These are phyloP conservation scores for Karalla daura DNA, from an alignment of 2,797 vertebrate species.

Conservation along the genomic window DNA sequence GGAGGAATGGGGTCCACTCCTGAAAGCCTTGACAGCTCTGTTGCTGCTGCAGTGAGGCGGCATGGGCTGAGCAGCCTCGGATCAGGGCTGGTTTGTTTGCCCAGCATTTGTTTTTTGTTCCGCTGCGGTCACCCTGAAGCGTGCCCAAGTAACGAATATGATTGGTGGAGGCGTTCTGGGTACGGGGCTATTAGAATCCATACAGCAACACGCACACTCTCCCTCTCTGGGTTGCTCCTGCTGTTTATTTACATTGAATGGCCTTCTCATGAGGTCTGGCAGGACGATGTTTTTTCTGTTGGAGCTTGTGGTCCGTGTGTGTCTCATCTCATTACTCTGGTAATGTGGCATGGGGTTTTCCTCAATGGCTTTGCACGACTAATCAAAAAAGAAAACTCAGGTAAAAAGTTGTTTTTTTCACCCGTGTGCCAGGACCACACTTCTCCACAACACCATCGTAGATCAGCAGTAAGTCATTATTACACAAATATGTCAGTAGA, in stretches of 20 bases:
- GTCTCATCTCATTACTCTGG: conserved; percentile 45
- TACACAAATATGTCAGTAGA: background rate
- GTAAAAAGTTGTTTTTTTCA: conserved; percentile 15
- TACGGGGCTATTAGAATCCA: conserved; percentile 50
- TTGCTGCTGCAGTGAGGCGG: conserved; percentile 49
- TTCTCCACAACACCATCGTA: conserved; percentile 24
- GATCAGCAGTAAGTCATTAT: background rate
- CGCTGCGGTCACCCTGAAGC: conserved; percentile 70
- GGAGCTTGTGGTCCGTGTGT: conserved; percentile 40
- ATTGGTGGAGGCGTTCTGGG: conserved; percentile 63
- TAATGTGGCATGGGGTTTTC: conserved; percentile 46
- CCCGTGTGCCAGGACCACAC: conserved; percentile 39
- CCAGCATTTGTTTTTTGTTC: conserved; percentile 64
- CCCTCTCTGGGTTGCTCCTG: conserved; percentile 11
- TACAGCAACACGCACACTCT: conserved; percentile 8
- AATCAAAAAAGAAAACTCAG: conserved; percentile 17
- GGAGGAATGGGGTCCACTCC: conserved; percentile 29
- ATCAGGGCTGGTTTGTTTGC: conserved; percentile 56
- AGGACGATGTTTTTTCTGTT: conserved; percentile 26
- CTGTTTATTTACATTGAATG: conserved; percentile 40
- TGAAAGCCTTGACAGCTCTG: conserved; percentile 63
- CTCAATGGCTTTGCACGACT: conserved; percentile 14
- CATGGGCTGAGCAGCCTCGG: conserved; percentile 46
- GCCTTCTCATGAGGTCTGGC: conserved; percentile 30
- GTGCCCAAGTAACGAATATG: conserved; percentile 63